These are phyloP conservation scores for Anneissia japonica DNA, from an alignment of 35 echinoderm and acorn worm species.

Conservation along the genomic window DNA sequence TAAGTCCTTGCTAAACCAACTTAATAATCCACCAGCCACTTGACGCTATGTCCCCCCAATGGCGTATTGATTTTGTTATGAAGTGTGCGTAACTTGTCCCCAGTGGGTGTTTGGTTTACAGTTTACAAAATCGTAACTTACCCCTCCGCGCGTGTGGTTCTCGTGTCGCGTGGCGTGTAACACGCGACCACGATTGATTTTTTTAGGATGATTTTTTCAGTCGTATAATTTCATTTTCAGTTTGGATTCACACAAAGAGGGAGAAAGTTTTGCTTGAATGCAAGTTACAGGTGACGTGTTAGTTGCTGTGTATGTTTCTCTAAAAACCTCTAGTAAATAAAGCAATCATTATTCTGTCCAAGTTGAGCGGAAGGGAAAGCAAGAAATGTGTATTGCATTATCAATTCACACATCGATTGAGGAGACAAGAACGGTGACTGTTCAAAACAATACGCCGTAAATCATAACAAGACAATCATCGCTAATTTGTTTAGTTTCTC, in stretches of 20 bases:
- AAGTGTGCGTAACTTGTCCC: neutral
- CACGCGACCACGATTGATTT: constrained; percentile 1
- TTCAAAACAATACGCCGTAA: neutral
- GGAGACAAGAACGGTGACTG: neutral
- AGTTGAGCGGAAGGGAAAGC: neutral
- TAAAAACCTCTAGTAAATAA: neutral
- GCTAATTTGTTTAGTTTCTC: neutral
- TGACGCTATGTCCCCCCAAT: neutral
- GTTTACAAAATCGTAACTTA: neutral
- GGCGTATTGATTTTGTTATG: neutral
- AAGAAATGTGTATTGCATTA: neutral
- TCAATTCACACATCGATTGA: neutral
- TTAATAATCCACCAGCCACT: neutral
- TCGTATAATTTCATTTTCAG: neutral
- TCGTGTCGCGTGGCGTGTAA: neutral
- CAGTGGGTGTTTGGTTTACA: neutral
- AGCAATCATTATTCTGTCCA: neutral
- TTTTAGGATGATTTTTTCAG: neutral
- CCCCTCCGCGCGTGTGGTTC: neutral
- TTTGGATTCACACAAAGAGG: neutral
- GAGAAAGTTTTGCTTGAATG: neutral
- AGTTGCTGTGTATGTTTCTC: neutral
- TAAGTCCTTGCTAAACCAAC: too few relatives aligned
- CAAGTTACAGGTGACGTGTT: neutral
- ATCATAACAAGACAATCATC: neutral